phyloP scores from a whole-genome alignment of 64 coral and sea anemone genomes.

The Montipora efflorescens region DNA sequence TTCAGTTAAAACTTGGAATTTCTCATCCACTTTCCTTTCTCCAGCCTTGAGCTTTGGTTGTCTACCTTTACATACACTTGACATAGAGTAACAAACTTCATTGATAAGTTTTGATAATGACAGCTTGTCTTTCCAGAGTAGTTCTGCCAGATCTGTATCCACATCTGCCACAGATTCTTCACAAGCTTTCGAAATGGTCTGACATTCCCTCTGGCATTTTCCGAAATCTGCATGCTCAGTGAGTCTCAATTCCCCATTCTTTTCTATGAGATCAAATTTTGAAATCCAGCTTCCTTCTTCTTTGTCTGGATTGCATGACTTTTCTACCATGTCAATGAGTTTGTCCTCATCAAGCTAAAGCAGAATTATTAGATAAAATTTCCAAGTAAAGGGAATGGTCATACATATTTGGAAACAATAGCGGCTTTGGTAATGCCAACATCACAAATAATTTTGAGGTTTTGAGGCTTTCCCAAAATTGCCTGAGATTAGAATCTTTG shows the following conservation, averaged over 20 bases:
- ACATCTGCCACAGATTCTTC: conserved; percentile 89
- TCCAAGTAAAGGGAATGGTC: no score
- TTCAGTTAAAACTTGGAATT: conserved; percentile 84
- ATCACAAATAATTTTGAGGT: no score
- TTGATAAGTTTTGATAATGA: conserved; percentile 93
- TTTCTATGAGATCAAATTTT: conserved; percentile 86
- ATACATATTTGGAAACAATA: no score
- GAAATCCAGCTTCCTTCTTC: conserved; percentile 98
- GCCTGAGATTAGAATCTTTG: no score
- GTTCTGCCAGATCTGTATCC: conserved; percentile 95
- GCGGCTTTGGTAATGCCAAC: background rate
- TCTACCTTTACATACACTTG: conserved; percentile 79
- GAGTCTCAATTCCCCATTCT: conserved; percentile 68
- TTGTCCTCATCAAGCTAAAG: conserved; percentile 91
- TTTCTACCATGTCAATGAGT: conserved; percentile 94
- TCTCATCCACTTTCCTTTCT: conserved; percentile 80
- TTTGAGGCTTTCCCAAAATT: no score
- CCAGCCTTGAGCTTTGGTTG: conserved; percentile 67
- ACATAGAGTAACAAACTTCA: conserved; percentile 90
- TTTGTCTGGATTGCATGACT: conserved; percentile 91
- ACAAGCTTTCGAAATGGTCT: conserved; percentile 98
- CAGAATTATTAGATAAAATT: background rate
- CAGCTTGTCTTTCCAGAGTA: conserved; percentile 95
- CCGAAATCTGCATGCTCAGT: conserved; percentile 76
- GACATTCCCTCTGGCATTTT: conserved; percentile 86